phyloP scores from a whole-genome alignment of 2,888 invertebrate species.

The Nomada flava region DNA sequence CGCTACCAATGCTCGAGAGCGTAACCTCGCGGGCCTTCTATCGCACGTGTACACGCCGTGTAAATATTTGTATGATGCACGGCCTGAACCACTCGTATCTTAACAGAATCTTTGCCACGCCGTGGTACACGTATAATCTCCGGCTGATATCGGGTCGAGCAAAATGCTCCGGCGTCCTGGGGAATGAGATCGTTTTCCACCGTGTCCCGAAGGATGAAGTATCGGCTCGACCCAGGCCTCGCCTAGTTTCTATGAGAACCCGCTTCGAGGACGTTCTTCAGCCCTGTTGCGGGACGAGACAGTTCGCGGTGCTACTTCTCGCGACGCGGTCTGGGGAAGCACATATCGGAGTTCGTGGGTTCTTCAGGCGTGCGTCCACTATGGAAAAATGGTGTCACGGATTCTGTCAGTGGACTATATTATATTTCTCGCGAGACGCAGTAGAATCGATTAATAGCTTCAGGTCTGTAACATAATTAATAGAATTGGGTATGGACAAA shows the following conservation, averaged over 20 bases:
- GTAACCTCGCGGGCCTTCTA: slow-evolving; percentile 53
- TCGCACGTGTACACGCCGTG: slow-evolving; percentile 64
- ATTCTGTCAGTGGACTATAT: too few species aligned
- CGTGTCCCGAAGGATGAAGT: slow-evolving; percentile 57
- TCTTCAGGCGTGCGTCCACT: too few species aligned
- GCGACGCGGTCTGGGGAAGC: too few species aligned
- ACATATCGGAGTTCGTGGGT: too few species aligned
- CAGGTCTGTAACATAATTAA: too few species aligned
- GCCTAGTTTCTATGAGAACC: slow-evolving; percentile 43
- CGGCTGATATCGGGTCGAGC: slow-evolving; percentile 61
- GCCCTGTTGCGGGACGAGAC: too few species aligned
- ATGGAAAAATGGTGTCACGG: too few species aligned
- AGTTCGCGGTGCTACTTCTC: too few species aligned
- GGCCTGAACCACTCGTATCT: slow-evolving; percentile 58
- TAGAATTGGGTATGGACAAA: too few species aligned
- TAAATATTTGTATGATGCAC: slow-evolving; percentile 75
- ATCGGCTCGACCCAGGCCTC: slow-evolving; percentile 44
- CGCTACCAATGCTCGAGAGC: slow-evolving; percentile 62
- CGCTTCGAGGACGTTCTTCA: not conserved
- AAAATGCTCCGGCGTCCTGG: slow-evolving; percentile 50
- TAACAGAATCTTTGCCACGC: slow-evolving; percentile 61
- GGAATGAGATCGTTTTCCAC: slow-evolving; percentile 61
- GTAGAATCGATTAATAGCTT: too few species aligned
- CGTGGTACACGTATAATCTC: slow-evolving; percentile 62
- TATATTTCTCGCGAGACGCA: too few species aligned